phyloP scores from a whole-genome alignment of 2,888 invertebrate genomes.

The Andricus curvator region DNA sequence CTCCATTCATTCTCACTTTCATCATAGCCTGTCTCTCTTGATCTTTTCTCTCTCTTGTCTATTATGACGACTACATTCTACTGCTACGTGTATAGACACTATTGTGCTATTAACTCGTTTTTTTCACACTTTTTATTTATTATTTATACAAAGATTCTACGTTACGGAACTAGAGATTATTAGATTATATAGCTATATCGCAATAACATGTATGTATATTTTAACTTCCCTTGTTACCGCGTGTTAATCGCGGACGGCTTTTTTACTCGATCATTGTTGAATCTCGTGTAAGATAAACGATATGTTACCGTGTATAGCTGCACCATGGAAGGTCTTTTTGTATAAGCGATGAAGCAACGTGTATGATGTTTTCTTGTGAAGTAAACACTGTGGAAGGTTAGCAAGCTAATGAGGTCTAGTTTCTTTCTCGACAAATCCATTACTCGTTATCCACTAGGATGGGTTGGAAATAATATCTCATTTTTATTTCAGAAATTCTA shows the following conservation, averaged over 20 bases:
- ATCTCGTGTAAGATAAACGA: constrained; percentile 75
- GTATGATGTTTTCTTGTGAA: constrained; percentile 67
- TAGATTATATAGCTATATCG: constrained; percentile 76
- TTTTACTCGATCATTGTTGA: constrained; percentile 76
- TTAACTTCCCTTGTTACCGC: constrained; percentile 75
- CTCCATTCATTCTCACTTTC: constrained; percentile 22
- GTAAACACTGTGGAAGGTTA: constrained; percentile 69
- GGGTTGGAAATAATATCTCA: neutral
- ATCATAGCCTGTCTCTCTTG: constrained; percentile 14
- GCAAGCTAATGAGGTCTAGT: constrained; percentile 60
- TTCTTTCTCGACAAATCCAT: constrained; percentile 21
- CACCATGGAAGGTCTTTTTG: constrained; percentile 70
- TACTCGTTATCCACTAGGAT: neutral
- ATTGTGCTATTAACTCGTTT: constrained; percentile 42
- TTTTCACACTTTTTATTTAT: constrained; percentile 65
- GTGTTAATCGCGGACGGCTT: constrained; percentile 73
- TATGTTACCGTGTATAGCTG: constrained; percentile 75
- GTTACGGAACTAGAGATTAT: constrained; percentile 75
- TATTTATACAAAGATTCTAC: constrained; percentile 75
- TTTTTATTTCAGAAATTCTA: no score
- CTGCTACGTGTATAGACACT: constrained; percentile 35
- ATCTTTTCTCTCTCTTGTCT: constrained; percentile 20
- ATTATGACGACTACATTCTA: constrained; percentile 27
- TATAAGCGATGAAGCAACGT: constrained; percentile 69
- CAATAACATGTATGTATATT: constrained; percentile 74